Evolutionary conservation across 2,888 invertebrate genomes (phyloP).

Genomic region (Phengaris alcon): DNA sequence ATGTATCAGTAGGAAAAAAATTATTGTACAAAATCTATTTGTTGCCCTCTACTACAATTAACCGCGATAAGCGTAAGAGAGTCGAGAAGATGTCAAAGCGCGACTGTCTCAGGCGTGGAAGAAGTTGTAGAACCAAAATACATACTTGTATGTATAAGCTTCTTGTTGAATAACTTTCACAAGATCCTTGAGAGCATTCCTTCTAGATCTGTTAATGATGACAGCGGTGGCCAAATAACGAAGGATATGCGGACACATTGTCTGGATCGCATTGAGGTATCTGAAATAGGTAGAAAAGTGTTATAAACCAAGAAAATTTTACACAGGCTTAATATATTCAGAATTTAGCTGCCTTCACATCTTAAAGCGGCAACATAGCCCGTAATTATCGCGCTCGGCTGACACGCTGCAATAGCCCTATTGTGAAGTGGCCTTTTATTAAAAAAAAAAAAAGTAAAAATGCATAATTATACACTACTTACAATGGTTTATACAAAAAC

Average conservation of each 20-base stretch:
- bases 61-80: too few relatives aligned
- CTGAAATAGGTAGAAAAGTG: constrained; percentile 59
- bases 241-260: constrained; percentile 98
- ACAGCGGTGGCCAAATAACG: constrained; percentile 99
- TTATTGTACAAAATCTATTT: too few relatives aligned
- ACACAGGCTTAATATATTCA: not conserved
- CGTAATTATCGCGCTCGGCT: too few relatives aligned
- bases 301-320: not conserved
- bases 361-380: too few relatives aligned
- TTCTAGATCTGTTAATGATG: constrained; percentile 93
- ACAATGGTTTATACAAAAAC: constrained; percentile 97
- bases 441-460: too few relatives aligned
- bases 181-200: constrained; percentile 95
- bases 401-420: too few relatives aligned
- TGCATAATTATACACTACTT: constrained; percentile 55
- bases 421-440: too few relatives aligned
- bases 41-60: too few relatives aligned
- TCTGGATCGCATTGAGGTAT: constrained; percentile 99
- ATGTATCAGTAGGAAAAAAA: too few relatives aligned
- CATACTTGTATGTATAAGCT: constrained; percentile 93
- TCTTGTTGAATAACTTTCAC: constrained; percentile 99
- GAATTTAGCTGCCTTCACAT: too few relatives aligned
- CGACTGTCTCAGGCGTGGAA: too few relatives aligned
- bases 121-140: not conserved
- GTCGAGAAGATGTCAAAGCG: too few relatives aligned